A percentile compares a stretch with the other conserved stretches of the same genome.
Evolutionary conservation across 2,888 invertebrate species (phyloP).

Genomic region (Lycia hirtaria): DNA sequence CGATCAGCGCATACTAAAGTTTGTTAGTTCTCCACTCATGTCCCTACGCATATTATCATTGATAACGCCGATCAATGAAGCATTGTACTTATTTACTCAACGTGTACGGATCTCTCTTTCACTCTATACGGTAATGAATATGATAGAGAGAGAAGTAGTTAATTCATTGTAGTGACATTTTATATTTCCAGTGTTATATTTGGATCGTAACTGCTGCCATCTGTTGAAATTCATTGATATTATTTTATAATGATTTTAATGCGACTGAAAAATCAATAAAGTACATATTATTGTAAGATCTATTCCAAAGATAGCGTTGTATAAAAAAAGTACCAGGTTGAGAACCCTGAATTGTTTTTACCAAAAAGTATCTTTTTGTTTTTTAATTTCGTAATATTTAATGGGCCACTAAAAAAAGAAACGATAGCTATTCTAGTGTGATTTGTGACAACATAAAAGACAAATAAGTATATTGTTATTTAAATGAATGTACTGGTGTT

Average conservation of each 20-base stretch:
- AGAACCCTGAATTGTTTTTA: too few species aligned
- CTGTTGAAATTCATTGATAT: constrained; percentile 36
- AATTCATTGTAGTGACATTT: constrained; percentile 42
- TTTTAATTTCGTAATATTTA: too few species aligned
- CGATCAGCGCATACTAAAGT: constrained; percentile 32
- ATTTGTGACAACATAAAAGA: too few species aligned
- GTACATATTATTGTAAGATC: neutral
- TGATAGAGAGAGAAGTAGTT: constrained; percentile 25
- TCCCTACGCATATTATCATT: constrained; percentile 30
- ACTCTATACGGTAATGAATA: constrained; percentile 30
- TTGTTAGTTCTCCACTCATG: constrained; percentile 1
- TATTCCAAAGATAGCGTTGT: neutral
- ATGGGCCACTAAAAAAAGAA: too few species aligned
- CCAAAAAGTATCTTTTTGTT: too few species aligned
- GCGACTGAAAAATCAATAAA: constrained; percentile 51
- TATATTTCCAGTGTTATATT: constrained; percentile 37
- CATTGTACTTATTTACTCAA: constrained; percentile 16
- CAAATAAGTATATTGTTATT: too few species aligned
- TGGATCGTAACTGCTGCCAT: constrained; percentile 40
- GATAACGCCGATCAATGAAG: constrained; percentile 31
- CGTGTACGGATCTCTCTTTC: constrained; percentile 61
- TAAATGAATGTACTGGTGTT: too few species aligned
- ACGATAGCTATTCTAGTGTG: too few species aligned
- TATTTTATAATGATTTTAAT: constrained; percentile 44
- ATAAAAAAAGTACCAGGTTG: neutral